Base-by-base conservation (phyloP, 2,888 invertebrate species). In the Biston stratarius region DNA sequence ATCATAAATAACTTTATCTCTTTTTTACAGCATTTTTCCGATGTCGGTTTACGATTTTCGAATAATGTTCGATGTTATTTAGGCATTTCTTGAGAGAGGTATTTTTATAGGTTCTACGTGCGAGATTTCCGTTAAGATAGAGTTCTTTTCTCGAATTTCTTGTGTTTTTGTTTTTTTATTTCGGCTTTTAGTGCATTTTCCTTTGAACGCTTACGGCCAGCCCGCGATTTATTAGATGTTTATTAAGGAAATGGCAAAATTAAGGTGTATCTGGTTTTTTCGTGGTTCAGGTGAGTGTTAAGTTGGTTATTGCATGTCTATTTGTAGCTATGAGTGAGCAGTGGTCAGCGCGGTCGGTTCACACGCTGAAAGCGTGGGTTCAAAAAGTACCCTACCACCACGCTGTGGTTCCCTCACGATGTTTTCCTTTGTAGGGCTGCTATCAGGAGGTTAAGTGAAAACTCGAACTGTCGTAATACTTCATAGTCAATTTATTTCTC, bases 1-100 rank as follows among this genome's bases (percentile, higher is more conserved):
- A 44, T 69, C 67, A 69, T 72, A 72, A 74, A 74, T 74, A 72
- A 67, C 51, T 72, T 74, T 66, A 74, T 67, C 64, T 53, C 69
- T 64, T 72, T 74, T 72, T 68, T 64, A 72, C 64, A 59, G 49
- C 68, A 47, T 74, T 74, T 70, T 74, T 69, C 58, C 69, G 64
- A 73, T 68, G 64, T 65, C 63, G 55, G 42, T 62, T 67, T 67
- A 67, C 67, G 62, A 60, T 67, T 63, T 63, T 67, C 55, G 62
- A 67, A 67, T 67, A 51, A 62, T 59, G 62, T 62, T 57, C 56
- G 45, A 61, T 48, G 61, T 58, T 65, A 51, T 57, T 53, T 53
- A 53, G 58, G 59, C 48, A 63, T 64, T 64, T 56, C 51, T 56
- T 48, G 44, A 49, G n/a, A 55, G 59, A 65, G 45, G 61, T 57